Evolutionary conservation across 2,797 vertebrate genomes (phyloP).

Genomic region (Pangasius sanitwongsei): DNA sequence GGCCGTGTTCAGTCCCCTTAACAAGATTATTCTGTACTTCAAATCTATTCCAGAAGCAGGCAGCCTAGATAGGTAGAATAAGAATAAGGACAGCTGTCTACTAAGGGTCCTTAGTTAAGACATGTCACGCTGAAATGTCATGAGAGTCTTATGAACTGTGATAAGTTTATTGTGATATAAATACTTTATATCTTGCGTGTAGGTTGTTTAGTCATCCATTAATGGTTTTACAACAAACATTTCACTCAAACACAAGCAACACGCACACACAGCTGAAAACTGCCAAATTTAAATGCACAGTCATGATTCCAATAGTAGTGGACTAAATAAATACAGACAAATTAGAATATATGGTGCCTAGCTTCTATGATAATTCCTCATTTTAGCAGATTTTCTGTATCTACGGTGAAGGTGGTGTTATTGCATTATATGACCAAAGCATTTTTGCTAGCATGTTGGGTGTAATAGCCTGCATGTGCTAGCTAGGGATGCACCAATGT

Average conservation of each 20-base stretch:
- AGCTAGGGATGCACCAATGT: background rate
- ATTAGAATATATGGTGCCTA: background rate
- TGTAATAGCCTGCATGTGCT: background rate
- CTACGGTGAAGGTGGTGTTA: conserved; percentile 2
- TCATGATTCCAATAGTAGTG: background rate
- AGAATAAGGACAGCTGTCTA: background rate
- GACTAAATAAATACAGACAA: conserved; percentile 10
- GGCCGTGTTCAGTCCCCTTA: background rate
- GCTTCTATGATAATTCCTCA: background rate
- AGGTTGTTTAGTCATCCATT: background rate
- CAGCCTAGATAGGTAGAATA: conserved; percentile 2
- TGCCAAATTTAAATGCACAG: background rate
- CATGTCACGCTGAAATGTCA: background rate
- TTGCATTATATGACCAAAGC: background rate
- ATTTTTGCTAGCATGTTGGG: background rate
- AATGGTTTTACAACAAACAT: background rate
- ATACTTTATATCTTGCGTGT: conserved; percentile 2
- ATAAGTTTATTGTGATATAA: conserved; percentile 8
- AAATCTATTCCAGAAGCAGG: conserved; percentile 14
- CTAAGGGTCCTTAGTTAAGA: background rate
- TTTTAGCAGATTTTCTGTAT: background rate
- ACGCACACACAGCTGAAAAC: conserved; percentile 10
- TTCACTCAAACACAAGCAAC: conserved; percentile 19
- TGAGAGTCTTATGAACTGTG: background rate
- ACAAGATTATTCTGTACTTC: conserved; percentile 11